Evolutionary conservation across 2,113 vertebrate species (phyloP), one percentile per base, ranked within the genome.

Genomic region (Tapirus terrestris): DNA sequence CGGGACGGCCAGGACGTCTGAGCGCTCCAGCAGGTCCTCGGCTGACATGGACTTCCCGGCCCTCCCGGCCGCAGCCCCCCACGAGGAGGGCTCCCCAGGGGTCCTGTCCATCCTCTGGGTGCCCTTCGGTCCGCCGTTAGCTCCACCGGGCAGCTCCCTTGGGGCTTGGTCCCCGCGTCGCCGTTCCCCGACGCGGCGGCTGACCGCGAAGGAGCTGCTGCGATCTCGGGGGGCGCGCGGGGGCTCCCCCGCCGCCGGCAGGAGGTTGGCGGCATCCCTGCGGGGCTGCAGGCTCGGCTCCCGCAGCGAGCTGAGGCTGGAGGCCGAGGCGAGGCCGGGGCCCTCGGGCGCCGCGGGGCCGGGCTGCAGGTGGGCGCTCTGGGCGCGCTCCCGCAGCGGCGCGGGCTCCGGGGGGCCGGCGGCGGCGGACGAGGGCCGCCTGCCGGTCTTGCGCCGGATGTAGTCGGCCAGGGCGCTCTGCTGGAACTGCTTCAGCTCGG

Each of bases 391-490:
- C 53, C 93, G 97, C 51, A 98, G 97, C 58, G 89, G 84, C 23
- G 97, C 96, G 0, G 77, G 8, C 2, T 99, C 99, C 21, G 94
- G 98, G 27, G 33, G 14, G 68, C 82, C 23, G 33, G 63, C 23
- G 23, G 25, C 51, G 0, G 84, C 72, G 0, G 98, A 95, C 21
- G 98, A 97, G 0, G 98, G 99, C 76, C 98, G 98, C 4, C 95
- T 96, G 17, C 99, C 99, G 0, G 98, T 99, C 98, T 99, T 99
- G 91, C 99, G 99, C 97, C 99, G 98, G 1, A 99, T 98, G 60
- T 99, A 99, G 93, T 99, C 99, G 0, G 99, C 99, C 1, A 99
- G 98, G 3, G 99, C 99, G 0, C 98, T 99, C 89, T 99, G 99
- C 98, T 99, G 99, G 63, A 99, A 98, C 85, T 99, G 99, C 84